Evolutionary conservation across 2,888 invertebrate species (phyloP), one percentile per base, ranked within the genome.

Genomic region (Drosophila nr. perissopoda): DNA sequence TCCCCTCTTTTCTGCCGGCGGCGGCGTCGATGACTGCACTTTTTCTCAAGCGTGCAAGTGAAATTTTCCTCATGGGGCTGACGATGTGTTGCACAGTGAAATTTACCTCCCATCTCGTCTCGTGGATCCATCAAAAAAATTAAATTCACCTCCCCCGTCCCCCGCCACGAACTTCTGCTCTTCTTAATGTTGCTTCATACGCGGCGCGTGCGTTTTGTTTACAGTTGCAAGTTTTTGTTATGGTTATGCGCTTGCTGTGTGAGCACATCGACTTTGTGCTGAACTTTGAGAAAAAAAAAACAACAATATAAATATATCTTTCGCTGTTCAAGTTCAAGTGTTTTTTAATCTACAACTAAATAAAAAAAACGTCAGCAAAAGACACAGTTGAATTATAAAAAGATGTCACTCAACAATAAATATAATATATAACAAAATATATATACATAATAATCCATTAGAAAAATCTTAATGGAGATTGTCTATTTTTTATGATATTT

Each of bases 31-130:
- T 63, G 52, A 65, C 67, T 89, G 87, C 82, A 87, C 71, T 87
- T 89, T 89, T 84, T 76, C 61, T 80, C 79, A 89, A 76, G 85
- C 89, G 89, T 86, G 90, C 85, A 87, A 86, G 89, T 87, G 90
- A 87, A 87, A 87, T 89, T 89, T 89, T 78, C 86, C 86, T 87
- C 82, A 89, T 85, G 89, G 70, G 78, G 57, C 86, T 52, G 80
- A 63, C 57, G 70, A 53, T 52, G 76, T 56, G 69, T 16, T 71
- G 64, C 58, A 54, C 73, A 89, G 84, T 78, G 89, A 84, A 89
- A 87, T 86, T 84, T 83, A 80, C 81, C 68, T 74, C 64, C 78
- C 80, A 66, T 76, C 68, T 83, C 68, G 69, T 72, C 72, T 81
- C 38, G 54, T 29, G 57, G 56, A 75, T 71, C 21, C 29, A 42